A percentile compares a stretch with the other conserved stretches of the same genome.
Evolutionary conservation across 2,888 invertebrate genomes (phyloP).

Genomic region (Dolomedes plantarius): DNA sequence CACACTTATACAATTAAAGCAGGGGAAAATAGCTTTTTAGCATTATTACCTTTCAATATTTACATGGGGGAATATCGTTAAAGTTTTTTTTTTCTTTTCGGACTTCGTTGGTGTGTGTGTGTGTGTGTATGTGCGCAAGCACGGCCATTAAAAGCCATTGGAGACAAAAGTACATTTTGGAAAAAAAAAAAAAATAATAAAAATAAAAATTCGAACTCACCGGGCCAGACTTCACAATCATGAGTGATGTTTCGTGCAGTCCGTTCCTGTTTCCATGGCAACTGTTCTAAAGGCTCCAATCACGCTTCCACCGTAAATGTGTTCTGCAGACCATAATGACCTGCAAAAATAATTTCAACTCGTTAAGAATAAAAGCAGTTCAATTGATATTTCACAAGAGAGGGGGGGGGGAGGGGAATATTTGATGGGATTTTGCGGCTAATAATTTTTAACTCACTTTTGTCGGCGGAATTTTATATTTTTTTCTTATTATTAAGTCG

Average conservation of each 20-base stretch:
- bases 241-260: constrained; percentile 65
- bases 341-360: constrained; percentile 69
- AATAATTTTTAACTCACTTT: too few species aligned
- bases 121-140: constrained; percentile 6
- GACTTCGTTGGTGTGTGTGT: neutral
- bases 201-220: constrained; percentile 41
- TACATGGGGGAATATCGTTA: constrained; percentile 53
- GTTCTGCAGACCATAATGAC: constrained; percentile 61
- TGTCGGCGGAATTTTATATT: too few species aligned
- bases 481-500: too few species aligned
- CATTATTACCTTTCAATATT: constrained; percentile 69
- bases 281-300: constrained; percentile 54
- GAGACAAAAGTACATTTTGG: constrained; percentile 55
- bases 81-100: constrained; percentile 24
- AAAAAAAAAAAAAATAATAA: too few species aligned
- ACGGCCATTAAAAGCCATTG: constrained; percentile 28
- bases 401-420: neutral
- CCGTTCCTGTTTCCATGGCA: constrained; percentile 40
- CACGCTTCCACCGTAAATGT: constrained; percentile 55
- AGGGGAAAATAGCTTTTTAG: constrained; percentile 45
- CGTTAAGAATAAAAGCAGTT: constrained; percentile 48
- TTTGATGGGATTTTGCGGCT: neutral
- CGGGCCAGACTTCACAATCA: constrained; percentile 58
- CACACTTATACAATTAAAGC: constrained; percentile 56
- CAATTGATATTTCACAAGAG: constrained; percentile 26